A percentile compares a stretch with the other conserved stretches of the same genome.
These are phyloP conservation scores for Entomyzon cyanotis DNA, from an alignment of 2,113 vertebrate species.

Conservation along the genomic window DNA sequence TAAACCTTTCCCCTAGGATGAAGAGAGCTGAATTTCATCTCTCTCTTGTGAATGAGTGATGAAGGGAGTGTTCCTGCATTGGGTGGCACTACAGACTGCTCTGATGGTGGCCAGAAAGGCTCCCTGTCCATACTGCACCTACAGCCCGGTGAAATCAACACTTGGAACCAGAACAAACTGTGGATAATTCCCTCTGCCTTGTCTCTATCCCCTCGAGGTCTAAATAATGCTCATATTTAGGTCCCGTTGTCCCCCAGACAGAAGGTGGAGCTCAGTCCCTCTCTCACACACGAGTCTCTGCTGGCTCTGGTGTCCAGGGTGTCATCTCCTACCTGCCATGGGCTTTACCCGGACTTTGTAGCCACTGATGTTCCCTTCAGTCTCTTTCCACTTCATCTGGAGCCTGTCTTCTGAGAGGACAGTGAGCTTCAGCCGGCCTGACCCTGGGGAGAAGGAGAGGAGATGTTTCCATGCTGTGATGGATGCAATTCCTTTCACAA, in stretches of 20 bases:
- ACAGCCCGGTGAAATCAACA: not conserved
- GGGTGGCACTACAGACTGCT: not conserved
- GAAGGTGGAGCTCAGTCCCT: not conserved
- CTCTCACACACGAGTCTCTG: rapidly evolving
- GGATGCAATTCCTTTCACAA: not conserved
- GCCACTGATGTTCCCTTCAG: conserved; percentile 81
- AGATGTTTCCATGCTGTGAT: rapidly evolving
- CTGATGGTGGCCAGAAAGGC: not conserved
- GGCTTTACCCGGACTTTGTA: conserved; percentile 91
- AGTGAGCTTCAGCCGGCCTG: conserved; percentile 81
- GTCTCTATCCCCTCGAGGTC: not conserved
- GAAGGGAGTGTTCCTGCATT: too few relatives aligned
- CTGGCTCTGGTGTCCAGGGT: rapidly evolving
- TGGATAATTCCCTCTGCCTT: not conserved
- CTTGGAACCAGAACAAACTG: not conserved
- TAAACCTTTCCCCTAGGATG: not conserved
- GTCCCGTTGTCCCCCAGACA: not conserved
- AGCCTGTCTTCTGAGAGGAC: conserved; percentile 90
- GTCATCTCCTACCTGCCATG: conserved; percentile 80
- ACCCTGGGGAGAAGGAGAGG: conserved; percentile 40
- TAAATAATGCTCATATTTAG: not conserved
- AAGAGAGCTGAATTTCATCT: not conserved
- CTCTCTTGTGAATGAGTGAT: not conserved
- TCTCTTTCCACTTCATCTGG: conserved; percentile 93
- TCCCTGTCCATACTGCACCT: rapidly evolving